These are phyloP conservation scores for Manis crassicaudata DNA, from an alignment of 2,797 vertebrate species.

Conservation along the genomic window DNA sequence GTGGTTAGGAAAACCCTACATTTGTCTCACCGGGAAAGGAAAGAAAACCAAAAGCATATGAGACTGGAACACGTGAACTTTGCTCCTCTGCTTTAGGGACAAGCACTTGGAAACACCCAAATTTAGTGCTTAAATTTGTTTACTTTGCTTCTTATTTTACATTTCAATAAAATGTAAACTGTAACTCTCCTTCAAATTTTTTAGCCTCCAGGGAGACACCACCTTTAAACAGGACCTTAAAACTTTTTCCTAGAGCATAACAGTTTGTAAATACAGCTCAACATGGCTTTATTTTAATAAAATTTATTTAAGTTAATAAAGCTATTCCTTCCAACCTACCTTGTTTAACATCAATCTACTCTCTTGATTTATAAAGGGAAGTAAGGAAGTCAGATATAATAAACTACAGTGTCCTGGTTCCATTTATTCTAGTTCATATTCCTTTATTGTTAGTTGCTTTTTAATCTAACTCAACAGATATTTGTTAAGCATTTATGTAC, in stretches of 20 bases:
- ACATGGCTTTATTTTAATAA: neutral
- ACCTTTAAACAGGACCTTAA: neutral
- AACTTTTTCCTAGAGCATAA: neutral
- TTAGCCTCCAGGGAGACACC: neutral
- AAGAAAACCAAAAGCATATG: neutral
- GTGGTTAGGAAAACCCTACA: neutral
- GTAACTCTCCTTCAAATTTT: neutral
- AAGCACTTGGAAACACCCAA: neutral
- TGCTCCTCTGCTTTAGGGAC: neutral
- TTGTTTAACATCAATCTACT: slow-evolving; percentile 32
- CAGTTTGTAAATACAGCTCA: neutral
- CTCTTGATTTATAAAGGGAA: neutral
- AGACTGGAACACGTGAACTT: neutral
- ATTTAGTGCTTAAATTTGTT: neutral
- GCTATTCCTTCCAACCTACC: neutral
- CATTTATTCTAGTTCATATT: neutral
- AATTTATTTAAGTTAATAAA: neutral
- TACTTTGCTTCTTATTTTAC: slow-evolving; percentile 11
- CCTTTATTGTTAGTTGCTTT: slow-evolving; percentile 11
- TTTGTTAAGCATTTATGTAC: neutral
- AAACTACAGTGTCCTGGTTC: neutral
- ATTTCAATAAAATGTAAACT: neutral
- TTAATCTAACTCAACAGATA: neutral
- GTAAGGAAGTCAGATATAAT: neutral
- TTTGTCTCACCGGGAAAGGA: neutral